Percentiles rank a stretch among this genome's conserved stretches.
These are phyloP conservation scores for Brachypteracias leptosomus DNA, from an alignment of 2,113 vertebrate species.

Conservation along the genomic window DNA sequence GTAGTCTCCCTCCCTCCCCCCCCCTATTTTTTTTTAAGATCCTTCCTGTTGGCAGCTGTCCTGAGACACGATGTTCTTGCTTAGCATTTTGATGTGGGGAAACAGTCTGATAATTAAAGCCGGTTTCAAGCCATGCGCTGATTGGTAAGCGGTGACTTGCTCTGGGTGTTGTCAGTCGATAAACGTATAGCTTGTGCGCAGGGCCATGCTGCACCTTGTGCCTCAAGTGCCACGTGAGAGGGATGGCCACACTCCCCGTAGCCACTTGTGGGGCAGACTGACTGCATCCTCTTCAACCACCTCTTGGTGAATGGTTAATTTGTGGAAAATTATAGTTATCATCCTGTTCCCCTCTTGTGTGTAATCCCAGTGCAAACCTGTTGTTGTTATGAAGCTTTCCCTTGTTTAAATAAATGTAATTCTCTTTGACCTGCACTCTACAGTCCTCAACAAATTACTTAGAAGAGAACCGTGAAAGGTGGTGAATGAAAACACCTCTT, in stretches of 20 bases:
- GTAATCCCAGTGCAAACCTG: neutral
- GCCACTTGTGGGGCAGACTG: neutral
- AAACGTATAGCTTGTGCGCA: neutral
- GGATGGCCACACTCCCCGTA: neutral
- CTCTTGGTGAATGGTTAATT: neutral
- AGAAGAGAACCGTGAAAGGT: neutral
- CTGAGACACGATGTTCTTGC: slow-evolving; percentile 66
- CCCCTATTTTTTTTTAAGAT: slow-evolving; percentile 10
- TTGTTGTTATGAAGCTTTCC: neutral
- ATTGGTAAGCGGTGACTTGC: slow-evolving; percentile 29
- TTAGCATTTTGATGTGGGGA: slow-evolving; percentile 72
- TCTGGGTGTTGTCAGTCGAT: slow-evolving; percentile 15
- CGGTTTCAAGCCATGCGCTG: slow-evolving; percentile 51
- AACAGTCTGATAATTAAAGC: slow-evolving; percentile 67
- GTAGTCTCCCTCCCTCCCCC: neutral
- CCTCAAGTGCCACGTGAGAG: neutral
- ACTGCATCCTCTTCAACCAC: neutral
- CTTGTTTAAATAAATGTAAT: neutral
- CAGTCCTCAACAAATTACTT: neutral
- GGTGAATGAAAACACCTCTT: neutral
- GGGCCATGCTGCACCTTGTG: neutral
- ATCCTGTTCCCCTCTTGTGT: neutral
- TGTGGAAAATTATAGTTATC: neutral
- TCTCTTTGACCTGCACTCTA: neutral
- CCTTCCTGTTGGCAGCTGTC: slow-evolving; percentile 67